Evolutionary conservation across 2,888 invertebrate species (phyloP).

Genomic region (Synergus japonicus): DNA sequence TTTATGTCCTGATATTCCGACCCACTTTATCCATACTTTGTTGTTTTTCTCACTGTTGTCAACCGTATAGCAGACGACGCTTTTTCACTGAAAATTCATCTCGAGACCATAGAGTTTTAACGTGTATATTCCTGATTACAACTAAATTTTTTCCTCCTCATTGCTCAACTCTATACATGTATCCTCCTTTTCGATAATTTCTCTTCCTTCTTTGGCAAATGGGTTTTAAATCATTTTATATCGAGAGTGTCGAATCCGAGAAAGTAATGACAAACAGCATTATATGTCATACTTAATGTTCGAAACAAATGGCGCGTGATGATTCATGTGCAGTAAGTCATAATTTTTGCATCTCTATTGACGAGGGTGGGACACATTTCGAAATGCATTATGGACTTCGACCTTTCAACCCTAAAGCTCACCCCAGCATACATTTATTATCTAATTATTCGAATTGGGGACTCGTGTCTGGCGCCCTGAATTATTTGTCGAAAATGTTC

Average conservation of each 20-base stretch:
- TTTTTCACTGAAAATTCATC: too few relatives aligned
- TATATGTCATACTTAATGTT: slow-evolving; percentile 1
- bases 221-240: neutral
- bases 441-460: slow-evolving; percentile 15
- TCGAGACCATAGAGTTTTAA: too few relatives aligned
- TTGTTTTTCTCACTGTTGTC: too few relatives aligned
- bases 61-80: too few relatives aligned
- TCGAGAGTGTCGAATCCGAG: neutral
- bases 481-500: slow-evolving; percentile 20
- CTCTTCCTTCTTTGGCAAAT: neutral
- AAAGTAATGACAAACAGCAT: neutral
- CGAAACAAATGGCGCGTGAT: slow-evolving; percentile 18
- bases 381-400: slow-evolving; percentile 4
- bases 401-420: slow-evolving; percentile 1
- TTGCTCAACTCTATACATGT: too few relatives aligned
- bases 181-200: neutral
- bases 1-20: too few relatives aligned
- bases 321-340: slow-evolving; percentile 9
- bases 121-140: too few relatives aligned
- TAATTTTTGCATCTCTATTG: neutral
- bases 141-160: neutral
- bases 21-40: too few relatives aligned
- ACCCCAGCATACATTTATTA: slow-evolving; percentile 16
- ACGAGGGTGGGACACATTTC: neutral
- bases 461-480: neutral